These are phyloP conservation scores for Penaeus vannamei DNA, from an alignment of 1,140 invertebrate species.

Conservation along the genomic window DNA sequence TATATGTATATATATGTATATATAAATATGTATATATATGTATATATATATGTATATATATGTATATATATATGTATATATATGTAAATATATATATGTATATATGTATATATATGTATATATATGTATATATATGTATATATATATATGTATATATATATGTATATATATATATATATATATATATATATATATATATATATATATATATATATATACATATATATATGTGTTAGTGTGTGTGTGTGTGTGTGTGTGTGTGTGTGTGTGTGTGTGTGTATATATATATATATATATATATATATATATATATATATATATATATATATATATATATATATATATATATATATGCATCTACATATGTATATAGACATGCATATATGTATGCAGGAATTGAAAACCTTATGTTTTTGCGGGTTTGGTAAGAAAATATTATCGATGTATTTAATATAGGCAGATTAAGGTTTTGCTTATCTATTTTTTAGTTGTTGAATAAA, in stretches of 20 bases:
- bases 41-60: no score
- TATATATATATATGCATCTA: neutral
- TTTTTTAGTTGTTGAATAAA: no score
- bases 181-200: neutral
- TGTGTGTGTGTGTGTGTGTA: neutral
- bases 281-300: no score
- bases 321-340: neutral
- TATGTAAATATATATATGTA: no score
- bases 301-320: neutral
- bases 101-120: no score
- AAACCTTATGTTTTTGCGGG: neutral
- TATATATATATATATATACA: neutral
- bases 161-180: constrained; percentile 16
- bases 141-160: neutral
- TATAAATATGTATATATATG: neutral
- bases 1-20: neutral
- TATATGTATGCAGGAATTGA: neutral
- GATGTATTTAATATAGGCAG: neutral
- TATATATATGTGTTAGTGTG: neutral
- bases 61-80: no score
- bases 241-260: neutral
- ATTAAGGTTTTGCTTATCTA: no score
- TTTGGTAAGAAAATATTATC: neutral
- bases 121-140: no score
- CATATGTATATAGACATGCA: neutral